phyloP scores from a whole-genome alignment of 1,140 invertebrate genomes.

The Aricia agestis region DNA sequence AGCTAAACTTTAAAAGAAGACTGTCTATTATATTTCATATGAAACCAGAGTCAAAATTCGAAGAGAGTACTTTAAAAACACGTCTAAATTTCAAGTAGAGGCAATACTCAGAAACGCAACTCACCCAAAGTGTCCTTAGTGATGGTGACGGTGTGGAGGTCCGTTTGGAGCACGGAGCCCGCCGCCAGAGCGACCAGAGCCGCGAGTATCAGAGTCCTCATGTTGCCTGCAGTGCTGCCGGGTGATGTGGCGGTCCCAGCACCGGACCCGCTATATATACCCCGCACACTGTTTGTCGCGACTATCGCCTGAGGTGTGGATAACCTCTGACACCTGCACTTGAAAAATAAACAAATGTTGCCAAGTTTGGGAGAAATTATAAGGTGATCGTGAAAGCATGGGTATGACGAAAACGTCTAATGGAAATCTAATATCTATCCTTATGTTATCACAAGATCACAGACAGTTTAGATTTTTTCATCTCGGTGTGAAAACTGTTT shows the following conservation, averaged over 20 bases:
- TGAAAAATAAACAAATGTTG: constrained; percentile 19
- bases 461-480: no score
- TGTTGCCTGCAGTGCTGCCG: constrained; percentile 30
- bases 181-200: constrained; percentile 47
- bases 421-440: no score
- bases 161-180: constrained; percentile 48
- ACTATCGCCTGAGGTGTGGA: constrained; percentile 4
- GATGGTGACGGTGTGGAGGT: constrained; percentile 35
- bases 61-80: no score
- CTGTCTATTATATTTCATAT: no score
- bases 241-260: constrained; percentile 27
- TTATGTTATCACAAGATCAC: no score
- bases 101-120: constrained; percentile 5
- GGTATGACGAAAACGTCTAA: background rate
- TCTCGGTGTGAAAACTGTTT: no score
- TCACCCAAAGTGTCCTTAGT: constrained; percentile 51
- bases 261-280: constrained; percentile 45
- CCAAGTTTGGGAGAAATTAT: background rate
- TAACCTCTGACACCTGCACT: constrained; percentile 24
- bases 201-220: constrained; percentile 50
- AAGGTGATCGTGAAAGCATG: background rate
- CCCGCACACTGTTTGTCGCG: background rate
- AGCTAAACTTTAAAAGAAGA: no score
- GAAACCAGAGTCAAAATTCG: no score
- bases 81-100: no score